phyloP scores from a whole-genome alignment of 2,888 invertebrate species.

The Pheosia tremula region DNA sequence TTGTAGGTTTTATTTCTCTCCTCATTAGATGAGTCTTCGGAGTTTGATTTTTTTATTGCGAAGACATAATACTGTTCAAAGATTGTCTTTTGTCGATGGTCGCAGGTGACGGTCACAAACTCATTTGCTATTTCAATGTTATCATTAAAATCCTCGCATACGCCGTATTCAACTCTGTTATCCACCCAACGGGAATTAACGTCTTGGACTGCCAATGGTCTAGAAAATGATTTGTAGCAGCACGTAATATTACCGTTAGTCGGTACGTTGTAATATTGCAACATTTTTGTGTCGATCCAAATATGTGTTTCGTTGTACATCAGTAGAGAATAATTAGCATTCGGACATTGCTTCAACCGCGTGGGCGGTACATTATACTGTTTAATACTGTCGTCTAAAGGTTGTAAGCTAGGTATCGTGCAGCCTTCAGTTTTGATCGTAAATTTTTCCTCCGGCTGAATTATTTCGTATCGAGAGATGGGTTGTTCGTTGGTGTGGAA shows the following conservation, averaged over 20 bases:
- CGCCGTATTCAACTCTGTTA: conserved; percentile 74
- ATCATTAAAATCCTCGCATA: conserved; percentile 78
- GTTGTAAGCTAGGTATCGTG: conserved; percentile 86
- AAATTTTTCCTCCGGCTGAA: conserved; percentile 59
- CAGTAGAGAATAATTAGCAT: conserved; percentile 78
- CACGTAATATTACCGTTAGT: conserved; percentile 78
- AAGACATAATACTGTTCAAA: conserved; percentile 89
- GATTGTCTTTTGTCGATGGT: conserved; percentile 66
- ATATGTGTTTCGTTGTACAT: conserved; percentile 85
- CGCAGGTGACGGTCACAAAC: conserved; percentile 88
- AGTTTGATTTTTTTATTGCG: conserved; percentile 74
- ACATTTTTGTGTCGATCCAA: conserved; percentile 77
- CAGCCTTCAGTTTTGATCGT: conserved; percentile 87
- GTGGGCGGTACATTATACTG: conserved; percentile 80
- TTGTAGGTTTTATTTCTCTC: conserved; percentile 78
- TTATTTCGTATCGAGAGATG: conserved; percentile 37
- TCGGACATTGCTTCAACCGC: conserved; percentile 80
- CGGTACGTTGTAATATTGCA: conserved; percentile 77
- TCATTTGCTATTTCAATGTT: conserved; percentile 82
- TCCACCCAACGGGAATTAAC: conserved; percentile 74
- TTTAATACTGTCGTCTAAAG: conserved; percentile 83
- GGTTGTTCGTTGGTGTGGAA: conserved; percentile 53
- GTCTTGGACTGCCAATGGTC: conserved; percentile 76
- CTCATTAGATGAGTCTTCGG: conserved; percentile 40
- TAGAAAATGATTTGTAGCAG: conserved; percentile 85